These are phyloP conservation scores for Pocillopora meandrina DNA, from an alignment of 92 coral and sea anemone species.

Conservation along the genomic window DNA sequence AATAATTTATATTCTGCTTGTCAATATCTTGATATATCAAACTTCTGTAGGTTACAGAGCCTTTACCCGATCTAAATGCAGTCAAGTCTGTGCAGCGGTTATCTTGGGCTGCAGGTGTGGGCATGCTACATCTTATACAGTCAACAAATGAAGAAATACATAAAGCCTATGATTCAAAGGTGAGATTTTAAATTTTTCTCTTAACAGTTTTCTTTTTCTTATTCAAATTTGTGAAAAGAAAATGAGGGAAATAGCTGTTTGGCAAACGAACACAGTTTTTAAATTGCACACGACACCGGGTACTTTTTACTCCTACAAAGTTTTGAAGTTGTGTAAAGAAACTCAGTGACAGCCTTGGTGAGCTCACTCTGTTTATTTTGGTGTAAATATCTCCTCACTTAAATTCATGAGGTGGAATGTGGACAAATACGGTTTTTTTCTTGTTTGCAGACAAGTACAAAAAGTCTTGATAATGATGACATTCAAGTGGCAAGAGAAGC, in stretches of 20 bases:
- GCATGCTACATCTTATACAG: slow-evolving; percentile 79
- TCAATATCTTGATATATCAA: neutral
- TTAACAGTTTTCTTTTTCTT: too few relatives aligned
- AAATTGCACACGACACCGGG: too few relatives aligned
- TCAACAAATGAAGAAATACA: slow-evolving; percentile 90
- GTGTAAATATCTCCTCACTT: too few relatives aligned
- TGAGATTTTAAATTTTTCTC: neutral
- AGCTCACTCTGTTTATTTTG: too few relatives aligned
- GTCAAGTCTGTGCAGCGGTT: slow-evolving; percentile 89
- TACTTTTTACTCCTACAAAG: too few relatives aligned
- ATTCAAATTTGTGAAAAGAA: too few relatives aligned
- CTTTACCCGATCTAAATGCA: slow-evolving; percentile 84
- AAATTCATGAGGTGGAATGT: neutral
- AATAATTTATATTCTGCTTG: too few relatives aligned
- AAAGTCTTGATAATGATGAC: slow-evolving; percentile 80
- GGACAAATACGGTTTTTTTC: neutral
- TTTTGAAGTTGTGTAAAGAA: too few relatives aligned
- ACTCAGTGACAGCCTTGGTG: too few relatives aligned
- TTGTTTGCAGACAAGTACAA: slow-evolving; percentile 20
- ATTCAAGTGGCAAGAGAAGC: slow-evolving; percentile 90
- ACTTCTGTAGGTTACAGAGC: slow-evolving; percentile 61
- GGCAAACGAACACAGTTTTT: too few relatives aligned
- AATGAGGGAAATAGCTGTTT: too few relatives aligned
- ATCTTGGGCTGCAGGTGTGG: slow-evolving; percentile 96
- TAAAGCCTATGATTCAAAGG: slow-evolving; percentile 88